Conservation (phyloP, 2,888 invertebrate genomes). For the Drosophila emarginata region DNA sequence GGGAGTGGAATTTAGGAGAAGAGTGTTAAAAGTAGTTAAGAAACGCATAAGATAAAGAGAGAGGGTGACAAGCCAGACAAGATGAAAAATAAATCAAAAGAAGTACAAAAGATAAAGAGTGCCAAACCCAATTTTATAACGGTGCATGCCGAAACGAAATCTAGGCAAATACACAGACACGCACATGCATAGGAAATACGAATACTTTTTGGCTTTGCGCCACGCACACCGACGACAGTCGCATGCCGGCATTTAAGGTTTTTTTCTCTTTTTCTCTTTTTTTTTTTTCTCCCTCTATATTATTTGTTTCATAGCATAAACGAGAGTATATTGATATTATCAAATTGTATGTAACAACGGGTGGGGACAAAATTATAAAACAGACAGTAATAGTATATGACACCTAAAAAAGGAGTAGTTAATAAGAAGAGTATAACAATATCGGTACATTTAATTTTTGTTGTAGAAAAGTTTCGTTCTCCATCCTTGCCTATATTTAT, state of each 20-base stretch:
- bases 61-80: neutral
- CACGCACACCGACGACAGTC: neutral
- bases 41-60: constrained; percentile 1
- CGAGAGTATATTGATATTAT: too few species aligned
- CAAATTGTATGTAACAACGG: too few species aligned
- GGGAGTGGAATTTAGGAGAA: neutral
- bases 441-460: neutral
- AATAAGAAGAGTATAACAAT: neutral
- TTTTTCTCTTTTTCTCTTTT: neutral
- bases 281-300: neutral
- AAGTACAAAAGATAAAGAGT: constrained; percentile 4
- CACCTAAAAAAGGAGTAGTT: too few species aligned
- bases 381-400: too few species aligned
- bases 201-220: neutral
- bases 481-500: neutral
- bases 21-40: constrained; percentile 7
- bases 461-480: neutral
- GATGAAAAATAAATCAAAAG: neutral
- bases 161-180: constrained; percentile 3
- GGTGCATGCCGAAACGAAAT: constrained; percentile 11
- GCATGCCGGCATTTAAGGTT: neutral
- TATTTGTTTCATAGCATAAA: too few species aligned
- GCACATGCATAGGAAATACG: constrained; percentile 18
- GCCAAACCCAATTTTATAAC: constrained; percentile 16
- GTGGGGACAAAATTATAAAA: too few species aligned